Percentiles rank a stretch among this genome's conserved stretches.
Conservation (phyloP, 2,113 vertebrate genomes). For the Sinocyclocheilus rhinocerous region DNA sequence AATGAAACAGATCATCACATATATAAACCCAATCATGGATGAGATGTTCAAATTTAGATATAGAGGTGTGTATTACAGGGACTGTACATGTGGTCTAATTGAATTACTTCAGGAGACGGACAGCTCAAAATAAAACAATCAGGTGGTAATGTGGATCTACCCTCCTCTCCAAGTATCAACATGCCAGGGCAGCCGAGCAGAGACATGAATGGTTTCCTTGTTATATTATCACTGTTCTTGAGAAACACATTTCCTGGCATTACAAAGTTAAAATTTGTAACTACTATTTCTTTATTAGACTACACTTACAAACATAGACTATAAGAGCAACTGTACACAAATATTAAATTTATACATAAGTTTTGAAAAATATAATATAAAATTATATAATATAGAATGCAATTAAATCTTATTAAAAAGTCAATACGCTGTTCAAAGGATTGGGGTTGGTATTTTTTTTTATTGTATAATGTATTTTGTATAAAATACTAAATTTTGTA, state of each 20-base stretch:
- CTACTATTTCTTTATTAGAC: not conserved
- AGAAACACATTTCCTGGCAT: conserved; percentile 4
- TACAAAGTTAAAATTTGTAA: not conserved
- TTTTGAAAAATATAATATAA: not conserved
- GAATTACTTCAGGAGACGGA: not conserved
- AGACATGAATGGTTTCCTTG: conserved; percentile 21
- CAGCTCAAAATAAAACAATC: not conserved
- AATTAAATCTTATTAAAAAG: not conserved
- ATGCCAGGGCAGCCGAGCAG: not conserved
- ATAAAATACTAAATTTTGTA: too few species aligned
- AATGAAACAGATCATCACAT: not conserved
- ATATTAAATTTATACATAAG: not conserved
- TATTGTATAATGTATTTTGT: not conserved
- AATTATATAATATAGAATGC: not conserved
- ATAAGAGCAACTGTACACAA: not conserved
- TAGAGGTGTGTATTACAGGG: not conserved
- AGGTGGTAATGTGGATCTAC: not conserved
- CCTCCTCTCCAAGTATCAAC: conserved; percentile 19
- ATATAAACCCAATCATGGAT: not conserved
- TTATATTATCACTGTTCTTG: conserved; percentile 15
- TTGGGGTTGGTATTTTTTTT: not conserved
- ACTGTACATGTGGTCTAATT: not conserved
- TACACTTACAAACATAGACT: not conserved
- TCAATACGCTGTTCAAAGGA: not conserved
- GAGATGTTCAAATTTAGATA: not conserved